Evolutionary conservation across 2,888 invertebrate genomes (phyloP), one percentile per base, ranked within the genome.

Genomic region (Panorpa germanica): DNA sequence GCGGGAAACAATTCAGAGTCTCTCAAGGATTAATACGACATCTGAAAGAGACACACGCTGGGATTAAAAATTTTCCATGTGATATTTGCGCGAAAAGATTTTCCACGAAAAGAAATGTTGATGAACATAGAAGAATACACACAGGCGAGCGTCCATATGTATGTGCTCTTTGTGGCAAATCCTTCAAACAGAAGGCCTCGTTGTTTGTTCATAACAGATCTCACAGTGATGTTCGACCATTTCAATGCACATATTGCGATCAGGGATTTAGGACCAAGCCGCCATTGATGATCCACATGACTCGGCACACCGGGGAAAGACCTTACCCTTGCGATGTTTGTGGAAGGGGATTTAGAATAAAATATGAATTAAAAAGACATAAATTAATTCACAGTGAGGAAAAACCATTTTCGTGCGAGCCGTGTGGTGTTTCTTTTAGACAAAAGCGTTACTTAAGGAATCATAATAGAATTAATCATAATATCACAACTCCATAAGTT

Each of bases 1-100:
- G 72, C 45, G 71, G 70, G 3, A 69, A 67, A 40, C 64, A 64
- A 43, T 72, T 72, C 49, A 56, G 71, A 13, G 63, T 70, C n/a
- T 66, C 66, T 10, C 63, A 63, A 47, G 70, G 70, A 1, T 48
- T 72, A 15, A 61, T 61, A 25, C 53, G 71, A 2, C 72, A 73
- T 42, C 41, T 71, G 14, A 55, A 61, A 13, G 67, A 70, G 40
- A 70, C 70, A 3, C 72, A 72, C 49, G 62, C 64, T 38, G 59
- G 64, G 3, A 54, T 63, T 4, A 65, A 65, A 36, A 63, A 65
- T 10, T 63, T 63, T 45, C 45, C 61, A 1, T 72, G 72, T 48
- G 54, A 57, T 32, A 40, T 61, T 14, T 70, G 70, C 45, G 53
- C 53, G 1, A 55, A 60, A 12, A 64, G 52, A 48, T 70, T 71